Evolutionary conservation across 2,113 vertebrate species (phyloP).

Genomic region (Catharus fuscescens): DNA sequence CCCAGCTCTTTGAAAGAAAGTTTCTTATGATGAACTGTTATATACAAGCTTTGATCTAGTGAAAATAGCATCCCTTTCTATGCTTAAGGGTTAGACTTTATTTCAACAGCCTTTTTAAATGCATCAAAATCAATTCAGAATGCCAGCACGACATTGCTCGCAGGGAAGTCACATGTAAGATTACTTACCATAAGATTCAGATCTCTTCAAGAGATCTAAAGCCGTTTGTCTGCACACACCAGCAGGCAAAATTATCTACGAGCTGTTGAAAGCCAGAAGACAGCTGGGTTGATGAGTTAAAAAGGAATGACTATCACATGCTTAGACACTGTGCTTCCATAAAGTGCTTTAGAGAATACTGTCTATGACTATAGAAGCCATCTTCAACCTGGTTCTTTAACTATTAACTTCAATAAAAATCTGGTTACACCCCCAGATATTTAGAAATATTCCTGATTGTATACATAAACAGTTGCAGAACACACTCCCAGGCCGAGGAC

Average conservation of each 20-base stretch:
- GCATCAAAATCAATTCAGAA: background rate
- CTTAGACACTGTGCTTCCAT: background rate
- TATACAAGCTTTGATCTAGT: background rate
- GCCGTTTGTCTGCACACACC: background rate
- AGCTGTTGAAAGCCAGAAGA: conserved; percentile 27
- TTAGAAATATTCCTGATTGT: background rate
- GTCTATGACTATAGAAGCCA: background rate
- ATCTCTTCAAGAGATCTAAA: conserved; percentile 27
- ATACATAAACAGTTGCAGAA: background rate
- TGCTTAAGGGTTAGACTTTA: background rate
- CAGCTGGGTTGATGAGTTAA: conserved; percentile 2
- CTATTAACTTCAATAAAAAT: background rate
- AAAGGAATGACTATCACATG: conserved; percentile 55
- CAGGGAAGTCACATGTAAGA: conserved; percentile 37
- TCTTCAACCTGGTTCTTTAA: background rate
- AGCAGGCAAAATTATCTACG: background rate
- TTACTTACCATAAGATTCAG: conserved; percentile 13
- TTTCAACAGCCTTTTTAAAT: conserved; percentile 25
- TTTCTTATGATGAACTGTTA: background rate
- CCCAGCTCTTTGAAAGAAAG: background rate
- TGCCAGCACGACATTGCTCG: background rate
- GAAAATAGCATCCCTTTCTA: background rate
- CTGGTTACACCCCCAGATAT: background rate
- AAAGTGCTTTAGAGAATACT: background rate
- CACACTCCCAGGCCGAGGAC: background rate